Base-by-base conservation (phyloP, 2,797 vertebrate species). In the Phataginus tricuspis region DNA sequence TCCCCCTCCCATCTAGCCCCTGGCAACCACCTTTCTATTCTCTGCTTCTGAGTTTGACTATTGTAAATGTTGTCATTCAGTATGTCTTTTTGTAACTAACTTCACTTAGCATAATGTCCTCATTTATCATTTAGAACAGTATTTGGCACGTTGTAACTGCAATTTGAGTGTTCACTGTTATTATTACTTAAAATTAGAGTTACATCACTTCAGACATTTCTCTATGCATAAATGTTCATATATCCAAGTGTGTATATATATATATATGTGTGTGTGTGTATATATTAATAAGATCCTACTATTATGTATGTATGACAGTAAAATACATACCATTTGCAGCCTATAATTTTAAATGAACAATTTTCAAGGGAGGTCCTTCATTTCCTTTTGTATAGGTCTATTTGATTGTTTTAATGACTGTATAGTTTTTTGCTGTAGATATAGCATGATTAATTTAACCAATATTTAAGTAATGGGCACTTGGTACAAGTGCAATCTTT, bases 321-420 rank as follows among this genome's bases (percentile, higher is more conserved):
- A 31, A n/a, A 23, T 63, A 42, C 19, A 37, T 68, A 68, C 23
- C 85, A 25, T 84, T 80, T 92, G 61, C 23, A 90, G 19, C 34
- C 77, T 93, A 34, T 19, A 86, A 57, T 90, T 96, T 93, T 92
- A 94, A 91, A 83, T 63, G 66, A 87, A 87, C 29, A 86, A 37
- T 89, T 94, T 88, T 63, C 64, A 90, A 69, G 37, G 21, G 59
- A 68, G 14, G 53, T 59, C 6, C 29, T 74, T 85, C 21, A 45
- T 89, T 97, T 97, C 31, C 66, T 31, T 85, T 96, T 97, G 25
- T 29, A 59, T 92, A 90, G 59, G 61, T 80, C 29, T 94, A 66
- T 31, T 21, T 95, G 25, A 68, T 91, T 86, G 25, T 85, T 96
- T 37, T 92, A 88, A 53, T 69, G 49, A n/a, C 55, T 86, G 51